Evolutionary conservation across 2,888 invertebrate species (phyloP).

Genomic region (Xestia sexstrigata): DNA sequence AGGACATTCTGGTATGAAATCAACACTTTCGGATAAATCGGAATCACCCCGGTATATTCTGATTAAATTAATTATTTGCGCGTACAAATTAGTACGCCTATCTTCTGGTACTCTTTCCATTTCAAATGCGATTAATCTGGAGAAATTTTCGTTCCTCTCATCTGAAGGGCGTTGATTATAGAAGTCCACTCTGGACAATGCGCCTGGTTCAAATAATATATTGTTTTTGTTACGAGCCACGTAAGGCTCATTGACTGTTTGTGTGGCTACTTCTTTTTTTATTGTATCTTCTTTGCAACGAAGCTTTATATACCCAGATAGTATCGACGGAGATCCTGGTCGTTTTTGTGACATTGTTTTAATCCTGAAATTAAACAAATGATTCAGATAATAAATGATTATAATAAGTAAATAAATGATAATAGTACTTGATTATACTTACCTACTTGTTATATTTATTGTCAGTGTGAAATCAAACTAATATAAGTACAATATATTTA

Average conservation of each 20-base stretch:
- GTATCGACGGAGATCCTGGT: no score
- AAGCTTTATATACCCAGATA: no score
- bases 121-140: constrained; percentile 9
- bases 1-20: constrained; percentile 8
- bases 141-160: constrained; percentile 4
- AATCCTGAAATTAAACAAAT: not conserved
- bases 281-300: not conserved
- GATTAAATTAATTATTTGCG: constrained; percentile 8
- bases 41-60: constrained; percentile 7
- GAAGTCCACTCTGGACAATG: constrained; percentile 9
- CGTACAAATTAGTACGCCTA: constrained; percentile 2
- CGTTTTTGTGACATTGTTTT: no score
- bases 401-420: no score
- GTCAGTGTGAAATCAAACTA: constrained; percentile 9
- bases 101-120: constrained; percentile 7
- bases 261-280: constrained; percentile 2
- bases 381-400: not conserved
- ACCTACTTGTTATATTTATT: constrained; percentile 9
- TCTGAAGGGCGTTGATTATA: constrained; percentile 9
- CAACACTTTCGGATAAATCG: constrained; percentile 5
- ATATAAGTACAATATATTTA: constrained; percentile 9
- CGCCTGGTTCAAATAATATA: constrained; percentile 9
- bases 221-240: constrained; percentile 9
- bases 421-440: constrained; percentile 5
- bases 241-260: constrained; percentile 9